phyloP scores from a whole-genome alignment of 2,888 invertebrate species.

The Cryptus armator region DNA sequence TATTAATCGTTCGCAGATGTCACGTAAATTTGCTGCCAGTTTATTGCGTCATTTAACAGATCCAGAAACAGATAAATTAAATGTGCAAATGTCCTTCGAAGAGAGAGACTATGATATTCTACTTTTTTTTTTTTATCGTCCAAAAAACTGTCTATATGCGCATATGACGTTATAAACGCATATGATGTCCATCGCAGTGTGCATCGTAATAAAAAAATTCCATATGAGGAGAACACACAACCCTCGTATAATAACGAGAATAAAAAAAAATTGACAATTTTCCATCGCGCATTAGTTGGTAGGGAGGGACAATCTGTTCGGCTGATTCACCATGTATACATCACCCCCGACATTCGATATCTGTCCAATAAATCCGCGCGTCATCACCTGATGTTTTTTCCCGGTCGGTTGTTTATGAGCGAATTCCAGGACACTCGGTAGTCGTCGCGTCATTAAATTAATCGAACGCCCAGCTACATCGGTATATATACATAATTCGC shows the following conservation, averaged over 20 bases:
- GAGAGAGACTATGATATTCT: not conserved
- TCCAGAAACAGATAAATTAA: not conserved
- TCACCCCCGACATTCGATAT: conserved; percentile 14
- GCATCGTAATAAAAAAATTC: not conserved
- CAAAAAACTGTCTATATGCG: too few species aligned
- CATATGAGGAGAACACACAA: not conserved
- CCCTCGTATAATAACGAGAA: not conserved
- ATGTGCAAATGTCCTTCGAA: not conserved
- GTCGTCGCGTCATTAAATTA: conserved; percentile 3
- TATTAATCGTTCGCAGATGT: too few species aligned
- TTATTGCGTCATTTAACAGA: not conserved
- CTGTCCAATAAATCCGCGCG: not conserved
- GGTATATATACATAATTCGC: not conserved
- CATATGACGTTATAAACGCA: too few species aligned
- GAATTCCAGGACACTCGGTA: conserved; percentile 20
- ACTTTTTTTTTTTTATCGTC: not conserved
- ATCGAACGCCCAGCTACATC: conserved; percentile 7
- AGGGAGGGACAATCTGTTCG: not conserved
- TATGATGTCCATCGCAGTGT: not conserved
- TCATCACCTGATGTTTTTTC: conserved; percentile 25
- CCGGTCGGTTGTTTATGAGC: conserved; percentile 16
- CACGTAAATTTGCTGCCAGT: not conserved
- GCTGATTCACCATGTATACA: not conserved
- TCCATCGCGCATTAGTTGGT: not conserved
- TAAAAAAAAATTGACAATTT: not conserved